Conservation (phyloP, 2,797 vertebrate genomes). For the Lemur catta region DNA sequence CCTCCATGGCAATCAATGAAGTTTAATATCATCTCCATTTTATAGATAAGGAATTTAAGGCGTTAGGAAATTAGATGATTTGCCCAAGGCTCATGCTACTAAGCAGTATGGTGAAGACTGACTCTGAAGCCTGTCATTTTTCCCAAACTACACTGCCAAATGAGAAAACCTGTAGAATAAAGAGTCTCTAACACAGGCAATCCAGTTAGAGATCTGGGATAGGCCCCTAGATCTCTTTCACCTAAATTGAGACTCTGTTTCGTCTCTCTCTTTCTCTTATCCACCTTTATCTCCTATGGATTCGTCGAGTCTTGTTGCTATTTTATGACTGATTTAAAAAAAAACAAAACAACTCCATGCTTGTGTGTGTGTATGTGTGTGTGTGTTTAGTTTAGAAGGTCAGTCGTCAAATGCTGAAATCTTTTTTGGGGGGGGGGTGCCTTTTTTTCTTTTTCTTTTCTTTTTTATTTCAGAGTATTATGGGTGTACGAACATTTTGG, state of each 20-base stretch:
- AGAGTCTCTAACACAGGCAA: background rate
- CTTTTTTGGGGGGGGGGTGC: background rate
- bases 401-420: slow-evolving; percentile 37
- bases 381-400: slow-evolving; percentile 34
- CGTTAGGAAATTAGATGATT: background rate
- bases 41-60: background rate
- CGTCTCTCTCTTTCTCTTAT: background rate
- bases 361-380: background rate
- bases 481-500: too few relatives aligned
- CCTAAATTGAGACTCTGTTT: background rate
- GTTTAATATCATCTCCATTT: background rate
- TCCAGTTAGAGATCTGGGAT: background rate
- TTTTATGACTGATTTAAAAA: background rate
- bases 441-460: too few relatives aligned
- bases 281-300: background rate
- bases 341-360: too few relatives aligned
- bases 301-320: background rate
- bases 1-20: background rate
- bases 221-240: background rate
- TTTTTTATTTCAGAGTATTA: too few relatives aligned
- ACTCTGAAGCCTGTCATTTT: background rate
- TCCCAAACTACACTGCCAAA: background rate
- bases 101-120: background rate
- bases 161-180: background rate
- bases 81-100: background rate